Percentiles rank a stretch among this genome's conserved stretches.
Evolutionary conservation across 2,797 vertebrate genomes (phyloP).

Genomic region (Pagetopsis macropterus): DNA sequence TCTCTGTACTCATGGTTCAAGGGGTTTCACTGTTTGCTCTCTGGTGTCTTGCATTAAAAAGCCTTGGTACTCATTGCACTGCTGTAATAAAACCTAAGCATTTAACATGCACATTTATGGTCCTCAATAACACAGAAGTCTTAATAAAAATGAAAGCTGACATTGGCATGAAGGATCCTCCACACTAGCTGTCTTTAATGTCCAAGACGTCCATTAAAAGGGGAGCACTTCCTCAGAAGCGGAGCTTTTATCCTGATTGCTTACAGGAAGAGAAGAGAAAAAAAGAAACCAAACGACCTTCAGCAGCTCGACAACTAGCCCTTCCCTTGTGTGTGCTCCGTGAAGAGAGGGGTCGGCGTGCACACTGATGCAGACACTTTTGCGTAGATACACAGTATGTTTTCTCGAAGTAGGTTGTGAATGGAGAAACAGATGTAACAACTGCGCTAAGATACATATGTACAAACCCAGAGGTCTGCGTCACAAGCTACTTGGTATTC

Average conservation of each 20-base stretch:
- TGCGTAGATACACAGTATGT: slow-evolving; percentile 2
- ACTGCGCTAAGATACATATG: slow-evolving; percentile 38
- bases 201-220: slow-evolving; percentile 87
- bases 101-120: slow-evolving; percentile 86
- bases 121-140: slow-evolving; percentile 87
- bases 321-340: slow-evolving; percentile 50
- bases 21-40: slow-evolving; percentile 59
- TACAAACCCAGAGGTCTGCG: slow-evolving; percentile 44
- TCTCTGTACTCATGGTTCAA: slow-evolving; percentile 36
- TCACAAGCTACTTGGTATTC: slow-evolving; percentile 76
- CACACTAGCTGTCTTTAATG: slow-evolving; percentile 85
- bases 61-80: slow-evolving; percentile 63
- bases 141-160: slow-evolving; percentile 89
- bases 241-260: slow-evolving; percentile 90
- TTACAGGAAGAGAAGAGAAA: slow-evolving; percentile 84
- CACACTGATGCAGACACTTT: slow-evolving; percentile 21
- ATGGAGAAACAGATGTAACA: slow-evolving; percentile 4
- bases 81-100: slow-evolving; percentile 78
- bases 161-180: slow-evolving; percentile 86
- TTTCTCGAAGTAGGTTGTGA: slow-evolving; percentile 19
- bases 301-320: slow-evolving; percentile 72
- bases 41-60: slow-evolving; percentile 68
- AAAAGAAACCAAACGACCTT: slow-evolving; percentile 82
- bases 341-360: slow-evolving; percentile 35
- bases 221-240: slow-evolving; percentile 84